phyloP scores from a whole-genome alignment of 2,113 vertebrate genomes.

The Hippolais icterina region DNA sequence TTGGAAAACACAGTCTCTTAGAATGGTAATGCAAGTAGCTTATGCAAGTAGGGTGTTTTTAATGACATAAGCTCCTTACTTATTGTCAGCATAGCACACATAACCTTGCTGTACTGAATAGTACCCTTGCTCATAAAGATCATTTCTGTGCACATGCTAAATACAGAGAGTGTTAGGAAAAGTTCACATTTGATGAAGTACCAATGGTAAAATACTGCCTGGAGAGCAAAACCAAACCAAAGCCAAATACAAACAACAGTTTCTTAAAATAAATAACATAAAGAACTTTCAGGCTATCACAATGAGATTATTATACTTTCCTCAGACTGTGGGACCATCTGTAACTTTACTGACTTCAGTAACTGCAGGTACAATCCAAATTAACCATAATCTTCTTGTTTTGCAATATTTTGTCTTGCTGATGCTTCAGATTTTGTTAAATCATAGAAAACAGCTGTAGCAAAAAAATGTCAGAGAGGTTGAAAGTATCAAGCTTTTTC shows the following conservation, averaged over 20 bases:
- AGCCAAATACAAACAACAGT: not conserved
- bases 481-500: not conserved
- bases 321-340: not conserved
- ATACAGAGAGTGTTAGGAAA: not conserved
- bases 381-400: not conserved
- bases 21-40: not conserved
- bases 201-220: not conserved
- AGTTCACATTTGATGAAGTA: not conserved
- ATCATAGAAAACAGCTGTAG: not conserved
- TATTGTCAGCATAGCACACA: not conserved
- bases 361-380: not conserved
- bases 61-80: not conserved
- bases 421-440: not conserved
- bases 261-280: not conserved
- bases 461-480: not conserved
- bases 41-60: not conserved
- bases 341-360: not conserved
- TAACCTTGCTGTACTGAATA: not conserved
- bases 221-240: not conserved
- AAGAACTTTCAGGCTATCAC: not conserved
- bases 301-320: not conserved
- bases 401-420: not conserved
- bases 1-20: not conserved
- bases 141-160: not conserved
- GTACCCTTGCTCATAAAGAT: not conserved